Conservation (phyloP, 1,140 invertebrate genomes). For the Bombus polaris region DNA sequence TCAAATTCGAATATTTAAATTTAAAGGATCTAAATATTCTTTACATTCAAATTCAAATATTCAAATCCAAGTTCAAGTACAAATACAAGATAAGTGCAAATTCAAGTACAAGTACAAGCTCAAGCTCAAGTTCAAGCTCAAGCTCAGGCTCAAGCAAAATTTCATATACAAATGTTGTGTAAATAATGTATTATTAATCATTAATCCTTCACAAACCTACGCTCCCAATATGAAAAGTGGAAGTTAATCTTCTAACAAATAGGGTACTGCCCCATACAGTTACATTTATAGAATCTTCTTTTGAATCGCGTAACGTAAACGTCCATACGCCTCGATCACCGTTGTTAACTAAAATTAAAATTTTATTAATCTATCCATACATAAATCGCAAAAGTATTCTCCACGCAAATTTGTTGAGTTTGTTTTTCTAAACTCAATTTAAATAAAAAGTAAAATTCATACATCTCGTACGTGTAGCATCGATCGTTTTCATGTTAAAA, state of each 20-base stretch:
- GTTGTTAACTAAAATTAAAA: constrained; percentile 58
- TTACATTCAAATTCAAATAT: not conserved
- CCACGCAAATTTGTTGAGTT: not conserved
- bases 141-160: too few relatives aligned
- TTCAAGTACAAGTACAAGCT: too few relatives aligned
- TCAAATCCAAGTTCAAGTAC: not conserved
- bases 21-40: too few relatives aligned
- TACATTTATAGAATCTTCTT: constrained; percentile 86
- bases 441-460: constrained; percentile 39
- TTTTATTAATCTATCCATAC: not conserved
- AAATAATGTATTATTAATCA: not conserved
- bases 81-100: not conserved
- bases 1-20: not conserved
- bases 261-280: constrained; percentile 87
- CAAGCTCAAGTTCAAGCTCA: too few relatives aligned
- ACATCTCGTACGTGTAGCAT: constrained; percentile 72
- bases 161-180: too few relatives aligned
- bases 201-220: constrained; percentile 81
- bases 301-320: constrained; percentile 87
- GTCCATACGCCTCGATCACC: constrained; percentile 86
- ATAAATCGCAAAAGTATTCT: not conserved
- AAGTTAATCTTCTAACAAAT: constrained; percentile 84
- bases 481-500: constrained; percentile 75
- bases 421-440: not conserved
- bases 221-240: constrained; percentile 85